Evolutionary conservation across 2,113 vertebrate species (phyloP), one percentile per base, ranked within the genome.

Genomic region (Muntiacus muntjak): DNA sequence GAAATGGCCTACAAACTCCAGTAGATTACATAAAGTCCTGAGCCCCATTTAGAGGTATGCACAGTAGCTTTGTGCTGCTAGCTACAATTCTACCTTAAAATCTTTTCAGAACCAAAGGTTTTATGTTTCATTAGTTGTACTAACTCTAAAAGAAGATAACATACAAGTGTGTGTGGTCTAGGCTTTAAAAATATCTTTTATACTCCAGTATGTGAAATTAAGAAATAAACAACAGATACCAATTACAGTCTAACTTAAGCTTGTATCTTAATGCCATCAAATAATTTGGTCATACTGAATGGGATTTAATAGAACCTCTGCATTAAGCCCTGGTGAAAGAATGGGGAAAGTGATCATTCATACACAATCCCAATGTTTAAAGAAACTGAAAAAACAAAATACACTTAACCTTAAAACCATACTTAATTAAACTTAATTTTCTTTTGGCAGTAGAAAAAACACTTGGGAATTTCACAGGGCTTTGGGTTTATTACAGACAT

Each of bases 191-290:
- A 88, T 16, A 84, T 95, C 6, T 28, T 50, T 60, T 85, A 81
- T 50, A 93, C 2, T 67, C 13, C 26, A 62, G 81, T 19, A 87
- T 78, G 25, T 57, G 8, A 83, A 58, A 95, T 60, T 79, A 54
- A 91, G 94, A 97, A 58, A 50, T 58, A n/a, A 97, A 45, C 28
- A 96, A 95, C 19, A 96, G 25, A 54, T 89, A 26, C 6, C 58
- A 93, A 47, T 60, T 50, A 15, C 26, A 95, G 50, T n/a, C 9
- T 58, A 95, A 95, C 10, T n/a, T 30, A 6, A 94, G 25, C 30
- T 81, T 57, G 6, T 64, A 43, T 87, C 71, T 83, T 58, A 95
- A 92, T 40, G 3, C 14, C 58, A 78, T 92, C 74, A 47, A 33
- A 76, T 85, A 60, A 74, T 43, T 62, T 36, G 6, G 33, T 54